These are phyloP conservation scores for Centropus bengalensis DNA, from an alignment of 2,113 vertebrate genomes.

Conservation along the genomic window DNA sequence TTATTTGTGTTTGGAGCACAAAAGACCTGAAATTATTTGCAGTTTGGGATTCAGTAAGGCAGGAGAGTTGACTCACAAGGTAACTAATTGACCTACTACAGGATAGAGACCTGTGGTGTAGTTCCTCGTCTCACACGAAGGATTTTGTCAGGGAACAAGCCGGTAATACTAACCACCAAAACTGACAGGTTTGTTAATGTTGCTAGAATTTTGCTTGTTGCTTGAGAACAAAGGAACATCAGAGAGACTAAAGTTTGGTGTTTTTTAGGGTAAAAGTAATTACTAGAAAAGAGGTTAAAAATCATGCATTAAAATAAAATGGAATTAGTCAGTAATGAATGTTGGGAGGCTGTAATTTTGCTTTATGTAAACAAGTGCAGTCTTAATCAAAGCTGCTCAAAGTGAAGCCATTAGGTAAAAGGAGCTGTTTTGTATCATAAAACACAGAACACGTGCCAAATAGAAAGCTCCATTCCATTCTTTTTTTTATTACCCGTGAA, in stretches of 20 bases:
- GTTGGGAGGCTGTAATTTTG: background rate
- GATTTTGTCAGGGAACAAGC: background rate
- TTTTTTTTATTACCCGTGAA: background rate
- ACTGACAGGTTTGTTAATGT: background rate
- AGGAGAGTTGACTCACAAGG: background rate
- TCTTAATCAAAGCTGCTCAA: background rate
- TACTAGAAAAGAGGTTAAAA: background rate
- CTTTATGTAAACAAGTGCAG: background rate
- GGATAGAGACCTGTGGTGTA: background rate
- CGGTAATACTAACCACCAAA: background rate
- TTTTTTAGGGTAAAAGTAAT: background rate
- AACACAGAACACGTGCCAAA: background rate
- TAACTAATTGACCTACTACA: background rate
- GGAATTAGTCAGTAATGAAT: background rate
- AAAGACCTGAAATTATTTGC: background rate
- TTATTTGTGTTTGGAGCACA: background rate
- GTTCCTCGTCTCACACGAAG: background rate
- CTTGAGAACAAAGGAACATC: background rate
- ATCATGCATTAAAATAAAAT: background rate
- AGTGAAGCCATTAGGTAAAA: background rate
- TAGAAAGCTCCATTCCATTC: background rate
- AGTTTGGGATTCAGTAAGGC: background rate
- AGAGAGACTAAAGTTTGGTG: background rate
- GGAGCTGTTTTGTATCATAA: background rate
- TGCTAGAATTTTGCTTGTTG: background rate